Evolutionary conservation across 1,140 invertebrate species (phyloP).

Genomic region (Diabrotica undecimpunctata): DNA sequence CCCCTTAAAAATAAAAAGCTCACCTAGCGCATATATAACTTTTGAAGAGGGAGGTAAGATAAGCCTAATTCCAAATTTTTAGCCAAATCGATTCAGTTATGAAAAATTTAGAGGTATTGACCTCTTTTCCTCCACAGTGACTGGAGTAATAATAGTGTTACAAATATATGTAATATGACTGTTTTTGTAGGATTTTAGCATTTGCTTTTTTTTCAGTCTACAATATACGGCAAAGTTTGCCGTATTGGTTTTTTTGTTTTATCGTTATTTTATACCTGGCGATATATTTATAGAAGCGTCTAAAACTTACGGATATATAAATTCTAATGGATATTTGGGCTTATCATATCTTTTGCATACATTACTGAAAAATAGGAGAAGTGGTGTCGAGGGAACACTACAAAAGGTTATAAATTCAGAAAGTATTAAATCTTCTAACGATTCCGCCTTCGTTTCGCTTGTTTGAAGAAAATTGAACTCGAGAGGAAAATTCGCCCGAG

Average conservation of each 20-base stretch:
- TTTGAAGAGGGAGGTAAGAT: too few relatives aligned
- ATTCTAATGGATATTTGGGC: neutral
- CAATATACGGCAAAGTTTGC: too few relatives aligned
- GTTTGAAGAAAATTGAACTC: neutral
- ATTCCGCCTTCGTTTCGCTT: neutral
- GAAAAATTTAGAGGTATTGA: too few relatives aligned
- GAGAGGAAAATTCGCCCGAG: neutral
- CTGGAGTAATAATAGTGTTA: too few relatives aligned
- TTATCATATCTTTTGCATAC: constrained; percentile 2
- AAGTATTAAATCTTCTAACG: constrained; percentile 1
- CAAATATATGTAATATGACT: too few relatives aligned
- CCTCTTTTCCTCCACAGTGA: too few relatives aligned
- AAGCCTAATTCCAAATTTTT: too few relatives aligned
- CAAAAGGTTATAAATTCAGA: constrained; percentile 1
- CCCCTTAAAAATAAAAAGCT: too few relatives aligned
- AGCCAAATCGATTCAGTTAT: too few relatives aligned
- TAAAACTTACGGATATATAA: neutral
- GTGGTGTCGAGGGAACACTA: neutral
- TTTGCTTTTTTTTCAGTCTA: too few relatives aligned
- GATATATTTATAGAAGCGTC: neutral
- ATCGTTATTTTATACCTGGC: neutral
- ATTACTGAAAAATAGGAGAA: neutral
- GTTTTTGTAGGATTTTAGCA: too few relatives aligned
- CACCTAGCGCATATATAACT: too few relatives aligned
- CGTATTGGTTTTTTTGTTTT: neutral